Base-by-base conservation (phyloP, 1,140 invertebrate genomes). In the Drosophila eugracilis region DNA sequence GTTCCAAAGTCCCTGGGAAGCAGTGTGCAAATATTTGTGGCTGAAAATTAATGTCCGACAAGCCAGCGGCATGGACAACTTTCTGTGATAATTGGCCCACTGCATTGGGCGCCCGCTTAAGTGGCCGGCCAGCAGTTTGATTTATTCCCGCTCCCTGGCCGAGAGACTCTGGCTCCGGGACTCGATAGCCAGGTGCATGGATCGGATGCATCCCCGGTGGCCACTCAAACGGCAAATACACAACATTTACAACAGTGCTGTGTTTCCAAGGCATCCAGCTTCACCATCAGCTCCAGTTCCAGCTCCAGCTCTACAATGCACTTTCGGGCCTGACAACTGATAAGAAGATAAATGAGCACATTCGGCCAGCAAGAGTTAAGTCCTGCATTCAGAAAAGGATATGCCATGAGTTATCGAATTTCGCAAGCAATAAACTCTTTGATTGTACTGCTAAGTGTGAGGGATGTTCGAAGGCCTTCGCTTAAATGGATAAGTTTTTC, bases 291-390 rank as follows among this genome's bases (percentile, higher is more conserved):
- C n/a, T n/a, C n/a, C n/a, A n/a, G n/a, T n/a, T n/a, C n/a, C n/a
- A n/a, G n/a, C n/a, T 14, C 24, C 57, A 22, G 12, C 17, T 19
- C 19, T 1, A 14, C 57, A 48, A 62, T 73, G 69, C 69, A 73
- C 69, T 73, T 54, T 74, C 49, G 41, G 49, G 49, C 42, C 42
- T 55, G 44, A 36, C 48, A 55, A 65, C 34, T 49, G 71, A 74
- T 74, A 74, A 74, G 71, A 74, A 74, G 71, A 74, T 74, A 74
- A 74, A 74, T 74, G 71, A 48, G 58, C 24, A 5, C 47, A 17
- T 15, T 44, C 28, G 21, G 53, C 52, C 36, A 36, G 15, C 60
- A 65, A 32, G 57, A 63, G 60, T 65, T 65, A 60, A 65, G 57
- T 65, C 60, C 60, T 65, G 41, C 60, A 65, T 57, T 65, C 57